These are phyloP conservation scores for Autographa pulchrina DNA, from an alignment of 2,888 invertebrate species.

Conservation along the genomic window DNA sequence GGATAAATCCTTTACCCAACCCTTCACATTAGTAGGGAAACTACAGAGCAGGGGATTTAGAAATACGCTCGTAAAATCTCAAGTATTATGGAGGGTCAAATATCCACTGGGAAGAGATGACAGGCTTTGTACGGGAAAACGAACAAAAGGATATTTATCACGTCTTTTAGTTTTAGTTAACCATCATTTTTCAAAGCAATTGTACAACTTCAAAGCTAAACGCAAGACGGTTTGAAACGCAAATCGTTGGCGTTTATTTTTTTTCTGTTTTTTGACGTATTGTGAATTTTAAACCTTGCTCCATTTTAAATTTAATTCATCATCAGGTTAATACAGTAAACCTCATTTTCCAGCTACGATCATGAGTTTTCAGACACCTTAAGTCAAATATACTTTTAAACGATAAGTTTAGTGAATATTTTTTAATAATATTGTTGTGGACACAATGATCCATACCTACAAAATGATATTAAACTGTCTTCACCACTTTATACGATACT, in stretches of 20 bases:
- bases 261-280: not conserved
- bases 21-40: not conserved
- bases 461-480: too few species aligned
- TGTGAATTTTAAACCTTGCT: not conserved
- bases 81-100: conserved; percentile 5
- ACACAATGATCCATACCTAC: too few species aligned
- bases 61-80: not conserved
- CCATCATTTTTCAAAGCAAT: not conserved
- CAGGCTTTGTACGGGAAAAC: not conserved
- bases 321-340: too few species aligned
- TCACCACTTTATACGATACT: too few species aligned
- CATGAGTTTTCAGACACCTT: too few species aligned
- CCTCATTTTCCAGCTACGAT: too few species aligned
- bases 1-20: not conserved
- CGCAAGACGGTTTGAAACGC: not conserved
- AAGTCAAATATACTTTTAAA: too few species aligned
- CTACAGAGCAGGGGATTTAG: not conserved
- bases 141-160: not conserved
- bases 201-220: not conserved
- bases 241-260: not conserved
- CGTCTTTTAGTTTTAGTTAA: not conserved
- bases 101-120: not conserved
- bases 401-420: too few species aligned
- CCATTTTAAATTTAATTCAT: not conserved
- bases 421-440: too few species aligned